phyloP scores from a whole-genome alignment of 2,113 vertebrate genomes.

The Smithornis capensis region DNA sequence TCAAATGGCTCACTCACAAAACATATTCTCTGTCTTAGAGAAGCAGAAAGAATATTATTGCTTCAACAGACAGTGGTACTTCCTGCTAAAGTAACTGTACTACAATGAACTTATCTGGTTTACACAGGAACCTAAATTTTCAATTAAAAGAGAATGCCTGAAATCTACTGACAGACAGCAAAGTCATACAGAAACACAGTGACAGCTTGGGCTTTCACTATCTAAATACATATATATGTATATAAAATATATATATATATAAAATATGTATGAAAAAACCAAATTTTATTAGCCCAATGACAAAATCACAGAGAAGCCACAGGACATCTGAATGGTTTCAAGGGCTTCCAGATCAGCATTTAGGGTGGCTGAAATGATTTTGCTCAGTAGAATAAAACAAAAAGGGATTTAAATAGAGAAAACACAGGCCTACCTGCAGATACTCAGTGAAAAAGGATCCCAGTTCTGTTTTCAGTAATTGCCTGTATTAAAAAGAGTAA shows the following conservation, averaged over 20 bases:
- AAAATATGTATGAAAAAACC: neutral
- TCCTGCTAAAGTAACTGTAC: neutral
- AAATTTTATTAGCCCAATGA: neutral
- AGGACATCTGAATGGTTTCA: neutral
- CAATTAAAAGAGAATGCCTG: neutral
- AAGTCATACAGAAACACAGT: neutral
- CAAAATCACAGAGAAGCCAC: neutral
- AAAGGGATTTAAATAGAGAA: neutral
- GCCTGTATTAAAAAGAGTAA: slow-evolving; percentile 72
- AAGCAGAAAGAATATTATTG: neutral
- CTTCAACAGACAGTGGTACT: neutral
- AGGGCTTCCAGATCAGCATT: neutral
- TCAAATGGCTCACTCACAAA: neutral
- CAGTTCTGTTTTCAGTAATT: slow-evolving; percentile 94
- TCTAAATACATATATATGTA: neutral
- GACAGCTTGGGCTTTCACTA: neutral
- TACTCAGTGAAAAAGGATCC: slow-evolving; percentile 97
- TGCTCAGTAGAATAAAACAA: neutral
- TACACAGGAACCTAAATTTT: neutral
- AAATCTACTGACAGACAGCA: neutral
- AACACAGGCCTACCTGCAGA: slow-evolving; percentile 80
- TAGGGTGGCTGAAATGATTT: neutral
- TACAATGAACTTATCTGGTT: neutral
- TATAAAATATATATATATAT: neutral
- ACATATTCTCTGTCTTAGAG: neutral